A percentile compares a stretch with the other conserved stretches of the same genome.
phyloP scores from a whole-genome alignment of 2,113 vertebrate species.

The Malurus melanocephalus region DNA sequence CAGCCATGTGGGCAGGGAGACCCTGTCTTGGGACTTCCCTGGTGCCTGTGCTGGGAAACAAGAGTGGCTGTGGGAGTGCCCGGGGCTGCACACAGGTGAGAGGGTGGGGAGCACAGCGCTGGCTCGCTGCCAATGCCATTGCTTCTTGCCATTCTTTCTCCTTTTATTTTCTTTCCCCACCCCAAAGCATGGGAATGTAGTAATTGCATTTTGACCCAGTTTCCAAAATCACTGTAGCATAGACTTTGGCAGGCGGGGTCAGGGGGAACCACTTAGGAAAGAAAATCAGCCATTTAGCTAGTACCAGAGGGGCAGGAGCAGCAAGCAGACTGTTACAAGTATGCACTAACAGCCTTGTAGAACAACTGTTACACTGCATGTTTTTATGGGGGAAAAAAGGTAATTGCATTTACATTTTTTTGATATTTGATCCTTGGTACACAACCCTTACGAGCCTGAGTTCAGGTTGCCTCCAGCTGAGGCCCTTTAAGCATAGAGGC shows the following conservation, averaged over 20 bases:
- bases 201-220: constrained; percentile 41
- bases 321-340: not conserved
- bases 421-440: not conserved
- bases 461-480: not conserved
- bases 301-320: not conserved
- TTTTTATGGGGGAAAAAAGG: not conserved
- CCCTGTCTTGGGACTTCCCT: not conserved
- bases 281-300: constrained; percentile 6
- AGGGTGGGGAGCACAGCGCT: rapidly evolving
- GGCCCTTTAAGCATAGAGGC: not conserved
- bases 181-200: constrained; percentile 36
- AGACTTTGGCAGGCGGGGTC: not conserved
- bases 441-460: not conserved
- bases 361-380: not conserved
- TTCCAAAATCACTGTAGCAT: constrained; percentile 38
- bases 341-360: not conserved
- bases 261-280: not conserved
- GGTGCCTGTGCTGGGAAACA: not conserved
- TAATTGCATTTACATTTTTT: not conserved
- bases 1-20: not conserved
- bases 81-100: not conserved
- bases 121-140: not conserved
- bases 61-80: not conserved
- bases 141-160: constrained; percentile 15
- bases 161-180: constrained; percentile 12